Evolutionary conservation across 2,797 vertebrate genomes (phyloP), one percentile per base, ranked within the genome.

Genomic region (Sparidentex hasta): DNA sequence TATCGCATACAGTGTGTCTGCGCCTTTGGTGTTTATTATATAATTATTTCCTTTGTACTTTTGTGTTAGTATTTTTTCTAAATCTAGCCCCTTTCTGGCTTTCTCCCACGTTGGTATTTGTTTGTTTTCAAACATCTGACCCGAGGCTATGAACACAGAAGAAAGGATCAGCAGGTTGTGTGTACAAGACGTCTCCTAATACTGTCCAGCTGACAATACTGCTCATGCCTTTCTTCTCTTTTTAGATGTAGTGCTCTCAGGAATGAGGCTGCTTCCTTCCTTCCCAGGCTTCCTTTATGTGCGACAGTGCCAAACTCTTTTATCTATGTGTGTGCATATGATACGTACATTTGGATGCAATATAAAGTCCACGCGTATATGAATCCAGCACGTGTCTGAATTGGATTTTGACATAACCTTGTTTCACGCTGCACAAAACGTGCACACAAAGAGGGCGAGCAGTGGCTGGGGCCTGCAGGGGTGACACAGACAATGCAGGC

Each of bases 171-270:
- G 85, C 75, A 72, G 74, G 84, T 78, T 72, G 48, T 81, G 81
- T 82, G 81, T 67, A 83, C 81, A 81, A 81, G 71, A 83, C 84
- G 75, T 79, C 85, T 48, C 58, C 46, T 86, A 81, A 92, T 83
- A 66, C 74, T 69, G 81, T 78, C 80, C 88, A 87, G 90, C 90
- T 90, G 85, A 92, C 74, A 78, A 84, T 74, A 80, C 82, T 56
- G 68, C 50, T 80, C 82, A 70, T 41, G 87, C 74, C 80, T 91
- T 92, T 90, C 78, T 90, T 85, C 80, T 88, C 81, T 51, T 4
- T 61, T 87, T 72, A 80, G 82, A 85, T 66, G 78, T 85, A 73
- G 84, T 88, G 67, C 79, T 83, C 54, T 11, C 38, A 89, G 70
- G 71, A 90, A 86, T 71, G 79, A 72, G 57, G 68, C 81, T 58